Evolutionary conservation across 1,140 invertebrate genomes (phyloP), one percentile per base, ranked within the genome.

Genomic region (Drosophila kikkawai): DNA sequence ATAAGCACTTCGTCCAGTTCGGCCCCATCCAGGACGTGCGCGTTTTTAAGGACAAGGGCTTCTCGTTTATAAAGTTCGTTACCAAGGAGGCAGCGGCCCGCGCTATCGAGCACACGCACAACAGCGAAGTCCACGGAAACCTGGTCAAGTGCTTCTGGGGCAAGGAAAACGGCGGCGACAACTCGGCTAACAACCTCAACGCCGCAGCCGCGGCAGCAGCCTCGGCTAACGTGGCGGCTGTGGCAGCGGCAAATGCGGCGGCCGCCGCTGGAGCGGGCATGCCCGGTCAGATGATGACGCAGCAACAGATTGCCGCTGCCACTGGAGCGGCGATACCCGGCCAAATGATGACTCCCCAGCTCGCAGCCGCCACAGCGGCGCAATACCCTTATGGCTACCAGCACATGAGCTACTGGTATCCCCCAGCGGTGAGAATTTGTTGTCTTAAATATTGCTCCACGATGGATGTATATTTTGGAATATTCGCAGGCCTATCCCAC

Each of bases 71-170:
- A 93, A 99, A 98, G 93, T 99, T 99, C 94, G 96, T 97, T 37
- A 98, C 97, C 73, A 99, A 99, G 94, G 98, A 99, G 94, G 96
- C 97, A 4, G 99, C 99, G 9, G 98, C 98, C 50, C 96, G 98
- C 93, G 99, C 99, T 69, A 99, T 99, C 88, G 98, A 99, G 93
- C 96, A 96, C 53, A 97, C 98, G 90, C 98, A 99, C 94, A 99
- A 99, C 87, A 98, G 97, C 64, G 98, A 99, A 93, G 97, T 99
- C 67, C 97, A 97, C 92, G 99, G 99, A 17, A 97, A 99, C 92
- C 95, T 96, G 68, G 98, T 99, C 12, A 99, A 99, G 95, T 99
- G 99, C 94, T 99, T 99, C 92, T 99, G 99, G 99, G 99, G 99
- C 11, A 99, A 99, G 93, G 98, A 99, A 92, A 93, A 93, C 59